Conservation (phyloP, 1,140 invertebrate genomes). For the Bombus soroeensis region DNA sequence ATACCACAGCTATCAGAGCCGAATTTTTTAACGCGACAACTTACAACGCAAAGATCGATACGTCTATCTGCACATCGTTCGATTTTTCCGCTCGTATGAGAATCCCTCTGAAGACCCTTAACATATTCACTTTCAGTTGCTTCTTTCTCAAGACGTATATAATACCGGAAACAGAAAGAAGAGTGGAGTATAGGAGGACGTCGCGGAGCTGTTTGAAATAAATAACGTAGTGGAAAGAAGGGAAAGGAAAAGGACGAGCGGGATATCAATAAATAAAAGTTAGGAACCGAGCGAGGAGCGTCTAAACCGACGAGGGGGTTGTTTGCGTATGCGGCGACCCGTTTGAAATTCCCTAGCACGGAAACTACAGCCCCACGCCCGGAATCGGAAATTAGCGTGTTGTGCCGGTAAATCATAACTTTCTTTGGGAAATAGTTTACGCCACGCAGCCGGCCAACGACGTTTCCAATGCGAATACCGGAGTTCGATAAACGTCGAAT, state of each 20-base stretch:
- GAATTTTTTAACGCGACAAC: neutral
- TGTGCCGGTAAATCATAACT: slow-evolving; percentile 34
- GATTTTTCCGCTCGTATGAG: neutral
- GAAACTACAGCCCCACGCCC: slow-evolving; percentile 3
- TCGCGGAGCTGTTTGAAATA: neutral
- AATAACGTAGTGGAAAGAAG: slow-evolving; percentile 4
- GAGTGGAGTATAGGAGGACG: neutral
- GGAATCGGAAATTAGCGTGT: slow-evolving; percentile 39
- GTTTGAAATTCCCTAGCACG: slow-evolving; percentile 17
- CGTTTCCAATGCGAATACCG: neutral
- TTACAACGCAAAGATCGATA: neutral
- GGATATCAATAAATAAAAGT: slow-evolving; percentile 37
- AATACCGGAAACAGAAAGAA: neutral
- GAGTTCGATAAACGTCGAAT: slow-evolving; percentile 19
- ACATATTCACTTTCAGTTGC: neutral
- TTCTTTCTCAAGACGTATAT: neutral
- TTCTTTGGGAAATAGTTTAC: slow-evolving; percentile 29
- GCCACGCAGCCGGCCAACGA: neutral
- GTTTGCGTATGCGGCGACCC: neutral
- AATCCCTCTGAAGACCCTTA: neutral
- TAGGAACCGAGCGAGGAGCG: neutral
- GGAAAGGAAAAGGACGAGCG: neutral
- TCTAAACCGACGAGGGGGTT: neutral
- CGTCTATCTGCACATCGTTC: neutral
- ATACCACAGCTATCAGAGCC: no score